Evolutionary conservation across 1,140 invertebrate genomes (phyloP).

Genomic region (Macrobrachium nipponense): DNA sequence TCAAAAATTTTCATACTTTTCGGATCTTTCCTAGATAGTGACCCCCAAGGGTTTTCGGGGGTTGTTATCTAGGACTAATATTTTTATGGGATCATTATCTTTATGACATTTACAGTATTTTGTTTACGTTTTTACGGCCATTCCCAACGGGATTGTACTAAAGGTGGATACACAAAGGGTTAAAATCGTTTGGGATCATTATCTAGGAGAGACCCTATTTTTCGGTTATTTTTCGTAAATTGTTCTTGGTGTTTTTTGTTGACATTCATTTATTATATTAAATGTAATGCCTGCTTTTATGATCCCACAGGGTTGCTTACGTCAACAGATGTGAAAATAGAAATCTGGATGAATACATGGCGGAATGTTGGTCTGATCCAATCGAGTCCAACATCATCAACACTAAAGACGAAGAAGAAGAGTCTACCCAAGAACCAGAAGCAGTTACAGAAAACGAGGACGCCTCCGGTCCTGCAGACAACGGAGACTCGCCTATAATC

Average conservation of each 20-base stretch:
- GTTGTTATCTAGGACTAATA: too few species aligned
- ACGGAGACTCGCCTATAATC: conserved; percentile 34
- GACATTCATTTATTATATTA: not conserved
- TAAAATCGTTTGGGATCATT: too few species aligned
- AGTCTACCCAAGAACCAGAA: not conserved
- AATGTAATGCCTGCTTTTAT: not conserved
- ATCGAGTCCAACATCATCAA: conserved; percentile 6
- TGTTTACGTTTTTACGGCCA: too few species aligned
- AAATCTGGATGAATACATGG: conserved; percentile 32
- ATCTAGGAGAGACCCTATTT: too few species aligned
- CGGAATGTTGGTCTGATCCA: conserved; percentile 20
- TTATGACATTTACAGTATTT: too few species aligned
- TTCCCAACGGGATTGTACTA: too few species aligned
- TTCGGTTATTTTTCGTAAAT: not conserved
- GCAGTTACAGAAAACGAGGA: conserved; percentile 29
- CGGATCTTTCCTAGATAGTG: too few species aligned
- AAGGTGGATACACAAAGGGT: too few species aligned
- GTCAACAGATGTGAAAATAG: conserved; percentile 22
- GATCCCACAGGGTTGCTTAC: conserved; percentile 30
- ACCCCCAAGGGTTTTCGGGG: too few species aligned
- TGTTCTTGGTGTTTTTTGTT: not conserved
- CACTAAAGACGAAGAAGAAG: not conserved
- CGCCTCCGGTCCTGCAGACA: not conserved
- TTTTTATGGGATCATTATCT: too few species aligned
- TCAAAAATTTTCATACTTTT: too few species aligned